These are phyloP conservation scores for Copidosoma floridanum DNA, from an alignment of 1,140 invertebrate genomes.

Conservation along the genomic window DNA sequence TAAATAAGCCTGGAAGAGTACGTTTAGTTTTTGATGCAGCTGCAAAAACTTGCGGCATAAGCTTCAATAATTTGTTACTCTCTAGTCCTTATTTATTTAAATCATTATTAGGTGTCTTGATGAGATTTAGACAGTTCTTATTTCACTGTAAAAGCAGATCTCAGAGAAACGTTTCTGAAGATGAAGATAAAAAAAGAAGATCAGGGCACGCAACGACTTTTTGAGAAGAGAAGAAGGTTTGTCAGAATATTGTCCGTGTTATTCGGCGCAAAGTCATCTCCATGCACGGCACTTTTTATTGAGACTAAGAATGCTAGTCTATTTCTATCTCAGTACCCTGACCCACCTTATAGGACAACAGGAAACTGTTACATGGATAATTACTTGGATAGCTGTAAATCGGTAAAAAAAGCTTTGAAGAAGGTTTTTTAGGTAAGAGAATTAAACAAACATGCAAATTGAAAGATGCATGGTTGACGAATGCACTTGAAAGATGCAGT, in stretches of 20 bases:
- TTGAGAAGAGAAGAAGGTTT: neutral
- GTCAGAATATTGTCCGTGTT: neutral
- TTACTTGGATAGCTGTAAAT: neutral
- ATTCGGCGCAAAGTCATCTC: neutral
- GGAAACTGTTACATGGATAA: neutral
- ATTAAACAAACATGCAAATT: constrained; percentile 30
- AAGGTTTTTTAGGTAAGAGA: neutral
- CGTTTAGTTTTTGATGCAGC: neutral
- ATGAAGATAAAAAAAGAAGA: neutral
- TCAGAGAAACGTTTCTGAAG: neutral
- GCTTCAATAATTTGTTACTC: neutral
- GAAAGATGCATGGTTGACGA: constrained; percentile 9
- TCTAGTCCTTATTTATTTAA: neutral
- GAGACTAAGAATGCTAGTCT: neutral
- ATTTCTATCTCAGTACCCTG: no score
- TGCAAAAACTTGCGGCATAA: neutral
- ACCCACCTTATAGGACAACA: neutral
- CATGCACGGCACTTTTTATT: neutral
- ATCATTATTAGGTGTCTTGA: neutral
- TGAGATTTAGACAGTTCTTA: neutral
- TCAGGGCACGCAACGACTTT: neutral
- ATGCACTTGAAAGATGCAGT: no score
- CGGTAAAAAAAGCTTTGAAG: neutral
- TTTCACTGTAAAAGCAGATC: neutral
- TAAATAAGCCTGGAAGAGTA: neutral